phyloP scores from a whole-genome alignment of 2,888 invertebrate genomes.

The Pherbina coryleti region DNA sequence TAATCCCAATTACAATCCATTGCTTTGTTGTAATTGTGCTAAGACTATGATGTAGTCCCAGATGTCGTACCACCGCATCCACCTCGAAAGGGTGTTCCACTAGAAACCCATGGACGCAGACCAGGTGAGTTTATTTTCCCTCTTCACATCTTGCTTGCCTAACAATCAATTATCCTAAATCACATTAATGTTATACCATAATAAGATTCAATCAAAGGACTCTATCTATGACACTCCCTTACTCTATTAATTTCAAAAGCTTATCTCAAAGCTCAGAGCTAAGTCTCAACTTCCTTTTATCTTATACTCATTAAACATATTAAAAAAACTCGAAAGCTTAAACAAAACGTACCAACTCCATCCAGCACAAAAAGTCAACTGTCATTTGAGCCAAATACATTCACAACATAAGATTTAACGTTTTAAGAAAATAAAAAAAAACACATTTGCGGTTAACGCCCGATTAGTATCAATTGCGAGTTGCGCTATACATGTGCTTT shows the following conservation, averaged over 20 bases:
- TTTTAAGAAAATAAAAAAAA: neutral
- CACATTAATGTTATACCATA: no score
- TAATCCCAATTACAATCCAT: conserved; percentile 2
- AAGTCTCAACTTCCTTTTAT: no score
- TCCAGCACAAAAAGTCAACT: neutral
- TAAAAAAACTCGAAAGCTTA: no score
- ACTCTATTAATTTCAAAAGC: neutral
- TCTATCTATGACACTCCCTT: neutral
- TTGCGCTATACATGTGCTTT: conserved; percentile 1
- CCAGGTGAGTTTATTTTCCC: conserved; percentile 42
- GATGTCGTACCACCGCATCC: conserved; percentile 73
- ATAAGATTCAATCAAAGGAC: neutral
- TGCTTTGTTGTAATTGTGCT: conserved; percentile 50
- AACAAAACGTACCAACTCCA: neutral
- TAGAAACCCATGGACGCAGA: conserved; percentile 50
- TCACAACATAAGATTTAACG: neutral
- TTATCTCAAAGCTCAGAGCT: no score
- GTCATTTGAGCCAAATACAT: neutral
- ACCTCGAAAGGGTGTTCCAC: conserved; percentile 73
- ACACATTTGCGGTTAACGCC: conserved; percentile 20
- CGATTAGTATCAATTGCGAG: conserved; percentile 20
- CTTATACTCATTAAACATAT: no score
- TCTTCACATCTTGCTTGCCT: neutral
- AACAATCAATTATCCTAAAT: no score
- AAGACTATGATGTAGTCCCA: conserved; percentile 64